phyloP scores from a whole-genome alignment of 2,113 vertebrate species.

The Eulemur macaco region DNA sequence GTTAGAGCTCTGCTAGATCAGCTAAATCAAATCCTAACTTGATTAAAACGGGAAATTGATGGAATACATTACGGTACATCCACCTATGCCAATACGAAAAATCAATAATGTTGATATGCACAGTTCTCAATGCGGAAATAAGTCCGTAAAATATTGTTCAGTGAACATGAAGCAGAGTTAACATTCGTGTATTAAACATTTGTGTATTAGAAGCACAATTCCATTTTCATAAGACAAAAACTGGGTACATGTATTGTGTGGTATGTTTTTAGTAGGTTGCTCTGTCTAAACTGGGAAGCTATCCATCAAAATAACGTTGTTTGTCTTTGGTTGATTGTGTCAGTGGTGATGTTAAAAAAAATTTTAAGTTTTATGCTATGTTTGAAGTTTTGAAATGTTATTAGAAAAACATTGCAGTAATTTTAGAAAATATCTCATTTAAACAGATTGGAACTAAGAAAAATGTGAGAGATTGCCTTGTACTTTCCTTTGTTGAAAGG shows the following conservation, averaged over 20 bases:
- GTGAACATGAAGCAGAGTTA: background rate
- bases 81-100: background rate
- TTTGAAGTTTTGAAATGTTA: background rate
- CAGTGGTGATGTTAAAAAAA: background rate
- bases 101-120: background rate
- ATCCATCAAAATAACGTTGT: background rate
- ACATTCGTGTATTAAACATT: too few relatives aligned
- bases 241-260: accelerated
- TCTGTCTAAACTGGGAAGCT: background rate
- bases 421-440: background rate
- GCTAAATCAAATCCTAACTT: background rate
- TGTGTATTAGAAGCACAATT: background rate
- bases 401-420: background rate
- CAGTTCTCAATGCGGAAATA: background rate
- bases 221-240: background rate
- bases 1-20: background rate
- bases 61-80: too few relatives aligned
- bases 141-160: background rate
- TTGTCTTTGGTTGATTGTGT: background rate
- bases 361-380: background rate
- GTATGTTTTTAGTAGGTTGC: background rate
- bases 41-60: background rate
- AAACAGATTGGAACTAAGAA: background rate
- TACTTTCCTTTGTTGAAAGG: background rate
- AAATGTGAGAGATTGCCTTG: background rate